Conservation (phyloP, 2,888 invertebrate species). For the Chrysodeixis includens region DNA sequence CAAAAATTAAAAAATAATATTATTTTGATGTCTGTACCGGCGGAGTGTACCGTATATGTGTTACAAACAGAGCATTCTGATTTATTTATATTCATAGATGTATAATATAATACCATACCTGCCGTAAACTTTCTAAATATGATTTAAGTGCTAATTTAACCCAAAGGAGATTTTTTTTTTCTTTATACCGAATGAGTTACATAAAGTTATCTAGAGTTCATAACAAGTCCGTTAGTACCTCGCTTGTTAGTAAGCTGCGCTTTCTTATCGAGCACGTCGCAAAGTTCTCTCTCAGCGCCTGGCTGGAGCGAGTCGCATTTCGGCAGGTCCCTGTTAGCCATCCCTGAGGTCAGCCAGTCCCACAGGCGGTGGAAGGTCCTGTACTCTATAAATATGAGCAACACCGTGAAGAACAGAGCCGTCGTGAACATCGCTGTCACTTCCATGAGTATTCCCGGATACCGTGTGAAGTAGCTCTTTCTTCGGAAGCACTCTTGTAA, state of each 20-base stretch:
- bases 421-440: slow-evolving; percentile 66
- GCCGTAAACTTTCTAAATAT: too few relatives aligned
- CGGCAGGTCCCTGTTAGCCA: slow-evolving; percentile 37
- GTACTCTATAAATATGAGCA: slow-evolving; percentile 77
- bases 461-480: slow-evolving; percentile 66
- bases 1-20: too few relatives aligned
- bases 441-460: slow-evolving; percentile 69
- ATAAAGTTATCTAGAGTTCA: too few relatives aligned
- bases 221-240: too few relatives aligned
- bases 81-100: too few relatives aligned
- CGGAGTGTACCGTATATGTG: too few relatives aligned
- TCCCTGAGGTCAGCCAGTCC: slow-evolving; percentile 44
- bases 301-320: slow-evolving; percentile 18
- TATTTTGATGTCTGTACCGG: too few relatives aligned
- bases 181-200: too few relatives aligned
- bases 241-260: slow-evolving; percentile 53
- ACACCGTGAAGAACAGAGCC: slow-evolving; percentile 60
- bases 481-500: slow-evolving; percentile 76
- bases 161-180: too few relatives aligned
- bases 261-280: slow-evolving; percentile 64
- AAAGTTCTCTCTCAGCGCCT: slow-evolving; percentile 64
- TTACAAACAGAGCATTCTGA: too few relatives aligned
- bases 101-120: too few relatives aligned
- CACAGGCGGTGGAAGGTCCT: slow-evolving; percentile 65
- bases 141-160: too few relatives aligned